phyloP scores from a whole-genome alignment of 1,140 invertebrate genomes.

The Hylaeus volcanicus region DNA sequence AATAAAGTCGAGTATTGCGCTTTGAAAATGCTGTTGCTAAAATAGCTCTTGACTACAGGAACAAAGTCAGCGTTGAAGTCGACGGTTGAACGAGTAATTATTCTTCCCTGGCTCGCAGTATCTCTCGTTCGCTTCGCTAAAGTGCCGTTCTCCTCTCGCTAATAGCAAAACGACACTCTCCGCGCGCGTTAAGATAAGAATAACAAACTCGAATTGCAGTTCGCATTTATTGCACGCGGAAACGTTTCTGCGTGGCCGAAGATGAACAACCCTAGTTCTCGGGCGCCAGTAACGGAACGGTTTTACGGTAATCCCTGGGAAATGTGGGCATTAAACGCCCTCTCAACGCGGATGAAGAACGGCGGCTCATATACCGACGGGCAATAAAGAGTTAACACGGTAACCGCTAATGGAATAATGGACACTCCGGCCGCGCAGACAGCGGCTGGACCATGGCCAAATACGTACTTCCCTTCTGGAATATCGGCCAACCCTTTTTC shows the following conservation, averaged over 20 bases:
- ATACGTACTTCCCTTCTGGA: slow-evolving; percentile 59
- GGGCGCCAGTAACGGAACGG: slow-evolving; percentile 20
- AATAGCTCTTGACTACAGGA: too few relatives aligned
- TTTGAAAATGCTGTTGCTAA: too few relatives aligned
- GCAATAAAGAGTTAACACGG: slow-evolving; percentile 76
- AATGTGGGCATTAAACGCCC: slow-evolving; percentile 58
- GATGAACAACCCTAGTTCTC: background rate
- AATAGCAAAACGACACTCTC: background rate
- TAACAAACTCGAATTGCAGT: background rate
- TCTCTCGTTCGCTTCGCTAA: too few relatives aligned
- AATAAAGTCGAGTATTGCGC: too few relatives aligned
- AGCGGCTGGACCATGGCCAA: slow-evolving; percentile 71
- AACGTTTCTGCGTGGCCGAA: background rate
- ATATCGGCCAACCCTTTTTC: slow-evolving; percentile 20
- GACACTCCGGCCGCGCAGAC: slow-evolving; percentile 68
- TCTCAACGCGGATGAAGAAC: slow-evolving; percentile 68
- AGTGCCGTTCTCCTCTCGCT: too few relatives aligned
- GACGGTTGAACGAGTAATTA: too few relatives aligned
- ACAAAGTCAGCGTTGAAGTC: too few relatives aligned
- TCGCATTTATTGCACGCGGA: background rate
- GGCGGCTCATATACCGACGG: slow-evolving; percentile 63
- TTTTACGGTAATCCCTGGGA: slow-evolving; percentile 59
- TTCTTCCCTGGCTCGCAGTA: too few relatives aligned
- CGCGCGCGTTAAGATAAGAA: slow-evolving; percentile 1
- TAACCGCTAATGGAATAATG: slow-evolving; percentile 78